Evolutionary conservation across 2,797 vertebrate species (phyloP), one percentile per base, ranked within the genome.

Genomic region (Astyanax mexicanus): DNA sequence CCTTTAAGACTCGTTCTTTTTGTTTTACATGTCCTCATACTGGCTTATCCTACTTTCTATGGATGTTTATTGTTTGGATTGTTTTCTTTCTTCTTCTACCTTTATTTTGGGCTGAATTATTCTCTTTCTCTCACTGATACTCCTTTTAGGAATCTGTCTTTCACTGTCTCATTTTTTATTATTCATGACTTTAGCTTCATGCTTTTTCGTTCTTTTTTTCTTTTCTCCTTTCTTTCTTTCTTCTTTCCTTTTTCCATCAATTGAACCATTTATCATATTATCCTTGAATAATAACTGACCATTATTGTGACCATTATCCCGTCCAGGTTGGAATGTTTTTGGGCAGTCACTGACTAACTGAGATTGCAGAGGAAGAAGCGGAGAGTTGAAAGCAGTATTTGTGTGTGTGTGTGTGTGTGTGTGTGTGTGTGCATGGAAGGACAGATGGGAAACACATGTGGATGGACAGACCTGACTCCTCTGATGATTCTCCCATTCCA

Each of bases 381-480:
- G 68, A 64, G 55, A 57, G 65, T 69, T 69, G 35, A 79, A 73
- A 58, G 75, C 65, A 47, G 61, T n/a, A n/a, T n/a, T n/a, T n/a
- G 76, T 69, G 6, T 44, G 52, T 66, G 75, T 84, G 74, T 75
- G 69, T 58, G 68, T 66, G 62, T n/a, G 76, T 69, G 6, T 44
- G 52, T 66, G 75, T 84, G 74, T 75, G 69, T 58, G 68, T 66
- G 62, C 72, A 12, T 79, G 58, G 69, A 54, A 66, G 47, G 74
- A 76, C 79, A 82, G 80, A 85, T 85, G 79, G 62, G 74, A 80
- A 83, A 81, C 84, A 84, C 76, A 81, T 87, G 83, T 58, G 60
- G 51, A 74, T 75, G 77, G 74, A 58, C 69, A 80, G 70, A 38
- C 75, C 57, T 52, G 75, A 61, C 42, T 29, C 65, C 52, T 55